Percentiles rank a stretch among this genome's conserved stretches.
These are phyloP conservation scores for Dromiciops gliroides DNA, from an alignment of 2,113 vertebrate genomes.

Conservation along the genomic window DNA sequence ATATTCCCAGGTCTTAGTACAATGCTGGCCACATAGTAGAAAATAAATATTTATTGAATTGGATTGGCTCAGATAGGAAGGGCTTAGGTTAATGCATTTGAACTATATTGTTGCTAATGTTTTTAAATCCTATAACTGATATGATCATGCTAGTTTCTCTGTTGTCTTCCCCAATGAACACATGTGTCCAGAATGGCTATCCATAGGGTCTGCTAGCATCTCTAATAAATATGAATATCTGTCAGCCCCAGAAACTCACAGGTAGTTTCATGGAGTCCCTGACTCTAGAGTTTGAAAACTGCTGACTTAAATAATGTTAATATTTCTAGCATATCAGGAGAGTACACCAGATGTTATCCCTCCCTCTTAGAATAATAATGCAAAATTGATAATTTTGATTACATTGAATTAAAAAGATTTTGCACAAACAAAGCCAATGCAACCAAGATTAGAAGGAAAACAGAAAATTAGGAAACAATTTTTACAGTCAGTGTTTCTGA, in stretches of 20 bases:
- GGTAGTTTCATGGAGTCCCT: not conserved
- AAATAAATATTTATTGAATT: not conserved
- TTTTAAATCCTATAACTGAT: not conserved
- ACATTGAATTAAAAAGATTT: no score
- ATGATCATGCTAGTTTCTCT: not conserved
- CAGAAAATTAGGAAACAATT: no score
- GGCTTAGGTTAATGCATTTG: not conserved
- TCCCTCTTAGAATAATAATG: no score
- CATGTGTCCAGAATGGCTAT: not conserved
- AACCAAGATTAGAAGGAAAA: no score
- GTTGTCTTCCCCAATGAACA: not conserved
- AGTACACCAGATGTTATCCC: not conserved
- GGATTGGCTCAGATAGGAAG: not conserved
- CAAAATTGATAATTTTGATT: no score
- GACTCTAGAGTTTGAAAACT: not conserved
- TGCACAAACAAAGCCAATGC: no score
- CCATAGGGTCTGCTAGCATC: not conserved
- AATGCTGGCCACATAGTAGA: not conserved
- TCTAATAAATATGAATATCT: constrained; percentile 1
- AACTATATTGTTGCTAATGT: not conserved
- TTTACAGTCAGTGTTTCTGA: no score
- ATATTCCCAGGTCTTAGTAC: not conserved
- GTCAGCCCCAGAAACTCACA: not conserved
- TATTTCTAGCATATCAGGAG: constrained; percentile 23
- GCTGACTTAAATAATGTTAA: constrained; percentile 18